Percentiles rank a stretch among this genome's conserved stretches.
These are phyloP conservation scores for Norana najaformis DNA, from an alignment of 2,888 invertebrate genomes.

Conservation along the genomic window DNA sequence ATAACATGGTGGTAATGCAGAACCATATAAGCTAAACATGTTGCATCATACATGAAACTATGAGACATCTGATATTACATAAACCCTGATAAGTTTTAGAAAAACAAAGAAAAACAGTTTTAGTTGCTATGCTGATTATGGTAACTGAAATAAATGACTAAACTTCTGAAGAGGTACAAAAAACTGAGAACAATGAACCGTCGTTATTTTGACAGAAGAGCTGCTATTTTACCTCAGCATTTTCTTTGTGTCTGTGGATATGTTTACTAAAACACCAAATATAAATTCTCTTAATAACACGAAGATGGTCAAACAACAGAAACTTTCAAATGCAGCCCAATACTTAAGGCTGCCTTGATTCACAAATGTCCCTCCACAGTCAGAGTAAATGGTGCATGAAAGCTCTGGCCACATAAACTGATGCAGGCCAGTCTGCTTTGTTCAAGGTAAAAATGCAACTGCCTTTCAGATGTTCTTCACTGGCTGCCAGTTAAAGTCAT, in stretches of 20 bases:
- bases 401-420: neutral
- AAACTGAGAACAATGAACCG: no score
- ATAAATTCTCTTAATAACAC: neutral
- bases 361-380: neutral
- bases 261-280: neutral
- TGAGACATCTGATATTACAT: no score
- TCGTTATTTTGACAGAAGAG: neutral
- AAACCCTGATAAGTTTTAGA: neutral
- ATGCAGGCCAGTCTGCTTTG: neutral
- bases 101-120: neutral
- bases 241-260: slow-evolving; percentile 46
- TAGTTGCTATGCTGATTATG: neutral
- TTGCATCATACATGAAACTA: neutral
- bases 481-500: no score
- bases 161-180: neutral
- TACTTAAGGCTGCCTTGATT: neutral
- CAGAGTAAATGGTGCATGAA: neutral
- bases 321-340: neutral
- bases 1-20: neutral
- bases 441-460: neutral
- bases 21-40: neutral
- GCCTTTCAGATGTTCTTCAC: no score
- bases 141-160: neutral
- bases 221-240: slow-evolving; percentile 50
- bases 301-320: neutral